A percentile compares a stretch with the other conserved stretches of the same genome.
Conservation (phyloP, 2,888 invertebrate species). For the Proisotoma minuta region DNA sequence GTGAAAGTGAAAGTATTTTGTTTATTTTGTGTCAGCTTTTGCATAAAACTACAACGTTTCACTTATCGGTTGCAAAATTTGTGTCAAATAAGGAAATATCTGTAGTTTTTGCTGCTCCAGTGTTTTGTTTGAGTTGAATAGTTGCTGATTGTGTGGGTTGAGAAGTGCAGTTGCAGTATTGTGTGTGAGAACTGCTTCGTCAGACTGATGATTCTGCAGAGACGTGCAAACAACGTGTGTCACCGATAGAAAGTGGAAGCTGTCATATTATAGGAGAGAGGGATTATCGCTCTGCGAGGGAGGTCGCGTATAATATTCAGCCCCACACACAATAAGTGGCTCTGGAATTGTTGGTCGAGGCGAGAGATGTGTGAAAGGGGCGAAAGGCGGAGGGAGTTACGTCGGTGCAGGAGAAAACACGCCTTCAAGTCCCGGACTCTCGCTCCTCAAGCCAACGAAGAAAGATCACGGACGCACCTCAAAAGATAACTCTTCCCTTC, state of each 20-base stretch:
- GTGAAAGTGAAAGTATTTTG: too few relatives aligned
- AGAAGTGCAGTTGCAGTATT: neutral
- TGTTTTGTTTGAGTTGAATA: too few relatives aligned
- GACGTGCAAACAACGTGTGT: slow-evolving; percentile 36
- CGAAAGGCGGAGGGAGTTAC: slow-evolving; percentile 41
- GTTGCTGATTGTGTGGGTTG: too few relatives aligned
- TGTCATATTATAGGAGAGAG: slow-evolving; percentile 3
- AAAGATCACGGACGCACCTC: slow-evolving; percentile 15
- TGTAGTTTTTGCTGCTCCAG: too few relatives aligned
- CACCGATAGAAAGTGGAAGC: slow-evolving; percentile 17
- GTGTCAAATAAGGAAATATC: too few relatives aligned
- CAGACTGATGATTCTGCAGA: slow-evolving; percentile 23
- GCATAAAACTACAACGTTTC: too few relatives aligned
- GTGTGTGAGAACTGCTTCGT: neutral
- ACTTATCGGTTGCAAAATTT: too few relatives aligned
- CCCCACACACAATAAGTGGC: neutral
- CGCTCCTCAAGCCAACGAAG: slow-evolving; percentile 13
- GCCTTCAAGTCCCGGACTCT: slow-evolving; percentile 42
- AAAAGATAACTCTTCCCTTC: slow-evolving; percentile 11
- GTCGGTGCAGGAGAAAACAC: slow-evolving; percentile 37
- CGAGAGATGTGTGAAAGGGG: slow-evolving; percentile 19
- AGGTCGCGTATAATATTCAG: neutral
- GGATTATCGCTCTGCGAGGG: neutral
- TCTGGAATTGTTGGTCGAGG: slow-evolving; percentile 1
- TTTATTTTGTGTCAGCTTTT: too few relatives aligned